These are phyloP conservation scores for Podocnemis expansa DNA, from an alignment of 2,113 vertebrate species.

Conservation along the genomic window DNA sequence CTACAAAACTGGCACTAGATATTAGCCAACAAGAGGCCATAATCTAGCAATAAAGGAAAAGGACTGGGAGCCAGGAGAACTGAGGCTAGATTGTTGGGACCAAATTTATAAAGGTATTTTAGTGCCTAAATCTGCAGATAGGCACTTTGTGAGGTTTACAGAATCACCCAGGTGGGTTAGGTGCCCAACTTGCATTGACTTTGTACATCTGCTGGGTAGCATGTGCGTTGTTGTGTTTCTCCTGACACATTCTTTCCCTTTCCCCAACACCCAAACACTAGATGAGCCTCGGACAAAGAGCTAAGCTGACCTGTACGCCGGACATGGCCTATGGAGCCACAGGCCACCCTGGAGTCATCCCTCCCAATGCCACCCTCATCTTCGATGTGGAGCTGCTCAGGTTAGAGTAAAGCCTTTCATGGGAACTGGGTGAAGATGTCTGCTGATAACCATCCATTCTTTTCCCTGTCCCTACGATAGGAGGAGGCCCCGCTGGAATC, in stretches of 20 bases:
- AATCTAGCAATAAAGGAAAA: not conserved
- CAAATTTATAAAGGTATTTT: not conserved
- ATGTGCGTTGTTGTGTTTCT: not conserved
- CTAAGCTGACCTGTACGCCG: constrained; percentile 96
- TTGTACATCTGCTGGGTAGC: not conserved
- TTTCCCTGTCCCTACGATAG: constrained; percentile 20
- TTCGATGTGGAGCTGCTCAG: constrained; percentile 98
- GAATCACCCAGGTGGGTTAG: not conserved
- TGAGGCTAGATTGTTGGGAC: not conserved
- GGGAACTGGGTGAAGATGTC: constrained; percentile 59
- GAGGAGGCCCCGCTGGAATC: constrained; percentile 67
- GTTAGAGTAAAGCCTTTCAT: constrained; percentile 85
- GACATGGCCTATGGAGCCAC: constrained; percentile 96
- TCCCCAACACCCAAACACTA: constrained; percentile 66
- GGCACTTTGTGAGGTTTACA: not conserved
- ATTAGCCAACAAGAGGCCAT: not conserved
- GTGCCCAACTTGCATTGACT: not conserved
- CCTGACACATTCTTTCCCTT: constrained; percentile 45
- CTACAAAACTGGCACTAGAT: not conserved
- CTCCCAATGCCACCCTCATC: constrained; percentile 95
- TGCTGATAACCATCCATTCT: constrained; percentile 60
- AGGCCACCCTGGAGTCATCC: constrained; percentile 98
- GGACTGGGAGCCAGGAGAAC: not conserved
- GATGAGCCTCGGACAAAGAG: constrained; percentile 99
- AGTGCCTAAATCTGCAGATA: not conserved